A percentile compares a stretch with the other conserved stretches of the same genome.
Conservation (phyloP, 2,113 vertebrate species). For the Pachypanchax playfairii region DNA sequence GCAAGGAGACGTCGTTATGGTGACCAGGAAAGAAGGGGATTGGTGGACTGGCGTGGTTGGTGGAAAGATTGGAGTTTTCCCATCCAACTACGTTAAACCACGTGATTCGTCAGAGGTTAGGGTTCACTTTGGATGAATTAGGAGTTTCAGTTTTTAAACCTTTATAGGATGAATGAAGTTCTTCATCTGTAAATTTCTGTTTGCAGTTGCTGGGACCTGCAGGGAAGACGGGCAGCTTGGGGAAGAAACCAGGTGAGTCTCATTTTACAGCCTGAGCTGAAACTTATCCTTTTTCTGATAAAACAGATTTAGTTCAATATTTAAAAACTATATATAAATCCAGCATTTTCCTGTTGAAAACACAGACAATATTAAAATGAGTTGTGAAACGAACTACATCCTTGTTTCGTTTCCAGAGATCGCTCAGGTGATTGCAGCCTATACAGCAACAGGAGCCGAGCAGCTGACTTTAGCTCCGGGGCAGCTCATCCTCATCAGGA, state of each 20-base stretch:
- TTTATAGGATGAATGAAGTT: not conserved
- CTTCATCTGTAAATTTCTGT: conserved; percentile 2
- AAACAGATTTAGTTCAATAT: not conserved
- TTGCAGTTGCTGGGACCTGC: conserved; percentile 87
- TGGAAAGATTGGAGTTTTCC: conserved; percentile 95
- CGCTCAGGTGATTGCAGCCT: conserved; percentile 95
- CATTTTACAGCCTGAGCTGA: not conserved
- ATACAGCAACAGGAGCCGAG: conserved; percentile 93
- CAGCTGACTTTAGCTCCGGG: conserved; percentile 96
- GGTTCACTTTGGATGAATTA: not conserved
- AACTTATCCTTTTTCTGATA: not conserved
- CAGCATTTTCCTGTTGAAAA: too few species aligned
- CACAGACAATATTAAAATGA: too few species aligned
- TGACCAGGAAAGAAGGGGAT: conserved; percentile 97
- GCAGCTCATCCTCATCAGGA: conserved; percentile 96
- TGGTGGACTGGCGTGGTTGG: conserved; percentile 96
- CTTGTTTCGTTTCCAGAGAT: conserved; percentile 83
- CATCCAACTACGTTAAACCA: conserved; percentile 98
- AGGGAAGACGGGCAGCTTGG: conserved; percentile 95
- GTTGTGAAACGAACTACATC: not conserved
- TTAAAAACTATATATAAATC: too few species aligned
- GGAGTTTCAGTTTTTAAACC: not conserved
- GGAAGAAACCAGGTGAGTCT: conserved; percentile 95
- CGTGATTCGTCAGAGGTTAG: conserved; percentile 92
- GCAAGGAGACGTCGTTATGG: conserved; percentile 95